Conservation (phyloP, 2,888 invertebrate species). For the Xestobium rufovillosum region DNA sequence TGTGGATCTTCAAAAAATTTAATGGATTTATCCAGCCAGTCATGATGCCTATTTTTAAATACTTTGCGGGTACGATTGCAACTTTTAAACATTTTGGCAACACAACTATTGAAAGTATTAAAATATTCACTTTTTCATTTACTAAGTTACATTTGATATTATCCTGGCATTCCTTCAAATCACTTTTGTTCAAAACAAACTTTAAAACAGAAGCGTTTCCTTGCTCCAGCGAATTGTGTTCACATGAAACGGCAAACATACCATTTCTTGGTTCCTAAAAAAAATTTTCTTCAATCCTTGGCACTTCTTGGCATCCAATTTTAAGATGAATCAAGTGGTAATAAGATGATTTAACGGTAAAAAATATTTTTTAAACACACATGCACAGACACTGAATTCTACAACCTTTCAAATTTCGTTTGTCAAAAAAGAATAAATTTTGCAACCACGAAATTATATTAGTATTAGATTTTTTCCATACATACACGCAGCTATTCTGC, state of each 20-base stretch:
- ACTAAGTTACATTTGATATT: neutral
- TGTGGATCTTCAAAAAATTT: slow-evolving; percentile 7
- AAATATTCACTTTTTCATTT: slow-evolving; percentile 8
- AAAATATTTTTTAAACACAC: too few relatives aligned
- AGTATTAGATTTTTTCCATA: too few relatives aligned
- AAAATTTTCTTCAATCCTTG: slow-evolving; percentile 7
- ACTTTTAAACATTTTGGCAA: slow-evolving; percentile 11
- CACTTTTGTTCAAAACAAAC: slow-evolving; percentile 9
- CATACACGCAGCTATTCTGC: too few relatives aligned
- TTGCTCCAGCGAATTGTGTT: slow-evolving; percentile 6
- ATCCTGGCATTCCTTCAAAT: too few relatives aligned
- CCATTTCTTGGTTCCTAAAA: slow-evolving; percentile 12
- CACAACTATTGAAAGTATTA: slow-evolving; percentile 11
- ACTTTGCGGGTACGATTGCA: slow-evolving; percentile 12
- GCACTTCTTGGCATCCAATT: slow-evolving; percentile 11
- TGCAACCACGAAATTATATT: too few relatives aligned
- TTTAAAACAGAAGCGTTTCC: slow-evolving; percentile 11
- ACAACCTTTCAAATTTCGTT: too few relatives aligned
- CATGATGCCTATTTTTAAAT: slow-evolving; percentile 10
- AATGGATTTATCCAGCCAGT: slow-evolving; percentile 12
- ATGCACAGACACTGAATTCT: too few relatives aligned
- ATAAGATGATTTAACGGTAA: too few relatives aligned
- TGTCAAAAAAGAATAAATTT: too few relatives aligned
- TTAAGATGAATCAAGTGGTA: too few relatives aligned
- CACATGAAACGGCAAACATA: slow-evolving; percentile 9